Evolutionary conservation across 2,797 vertebrate genomes (phyloP), one percentile per base, ranked within the genome.

Genomic region (Antrozous pallidus): DNA sequence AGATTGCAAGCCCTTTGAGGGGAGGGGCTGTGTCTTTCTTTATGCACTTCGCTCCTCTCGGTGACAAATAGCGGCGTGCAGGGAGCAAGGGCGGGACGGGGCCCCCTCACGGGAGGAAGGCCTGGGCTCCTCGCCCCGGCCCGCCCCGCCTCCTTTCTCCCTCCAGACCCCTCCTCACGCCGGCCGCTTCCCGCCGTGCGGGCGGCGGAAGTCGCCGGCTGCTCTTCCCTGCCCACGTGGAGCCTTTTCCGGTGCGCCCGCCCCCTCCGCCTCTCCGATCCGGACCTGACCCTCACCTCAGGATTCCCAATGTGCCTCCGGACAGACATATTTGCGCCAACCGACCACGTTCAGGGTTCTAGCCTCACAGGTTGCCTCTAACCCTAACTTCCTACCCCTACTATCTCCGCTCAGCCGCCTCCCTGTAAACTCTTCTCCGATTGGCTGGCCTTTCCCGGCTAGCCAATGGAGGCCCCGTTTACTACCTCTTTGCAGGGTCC

Each of bases 241-340:
- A 56, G 91, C 74, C 69, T 82, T 95, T 96, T 96, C 96, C 94
- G 94, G 96, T 80, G 93, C 78, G 74, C 91, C 94, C 91, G 87
- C 85, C 92, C 79, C 33, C 84, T 61, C 89, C n/a, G 38, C 56
- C 79, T 80, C 36, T 28, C 51, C 38, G 91, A 69, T 81, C 73
- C 33, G 65, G 95, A 83, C 90, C 67, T 88, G 56, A 3, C 49
- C 40, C 96, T 95, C 97, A 99, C 99, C 98, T 99, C 97, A 8
- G 97, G 97, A 61, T 97, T 98, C 75, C 99, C 99, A 88, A 99
- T 98, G 22, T 98, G 95, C 90, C 97, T 98, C 51, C 97, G 96
- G 74, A 97, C 75, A 97, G 99, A 99, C 99, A 99, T 99, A 84
- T 93, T 87, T 97, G 65, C 95, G 97, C 95, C 95, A 98, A 98